Base-by-base conservation (phyloP, 2,888 invertebrate genomes). In the Chorisops tibialis region DNA sequence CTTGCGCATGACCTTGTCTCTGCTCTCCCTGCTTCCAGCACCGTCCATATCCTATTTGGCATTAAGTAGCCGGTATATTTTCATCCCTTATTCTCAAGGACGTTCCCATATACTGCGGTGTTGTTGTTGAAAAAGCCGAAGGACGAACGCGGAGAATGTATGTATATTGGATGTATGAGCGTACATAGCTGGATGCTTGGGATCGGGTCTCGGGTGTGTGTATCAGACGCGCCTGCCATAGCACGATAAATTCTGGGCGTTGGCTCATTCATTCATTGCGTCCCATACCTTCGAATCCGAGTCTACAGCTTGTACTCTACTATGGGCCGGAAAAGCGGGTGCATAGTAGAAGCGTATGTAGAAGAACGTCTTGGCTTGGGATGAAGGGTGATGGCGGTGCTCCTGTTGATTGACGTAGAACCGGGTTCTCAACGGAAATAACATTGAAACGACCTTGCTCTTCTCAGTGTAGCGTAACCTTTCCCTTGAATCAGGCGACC, bases 181-280 rank as follows among this genome's bases (percentile, higher is more conserved):
- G 30, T 30, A 30, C 30, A 30, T 30, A 30, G 5, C 9, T 30
- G 24, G 24, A 5, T 30, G 30, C n/a, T n/a, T 30, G 30, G 5
- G 30, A 7, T 30, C 9, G 3, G 5, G 3, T 30, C 7, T 1
- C n/a, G 9, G 1, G 30, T 30, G 30, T 30, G 30, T 30, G 30
- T 30, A 9, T 30, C 30, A 30, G 30, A n/a, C n/a, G n/a, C 30
- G 7, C 3, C 30, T 30, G 30, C 30, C 5, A 9, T 2, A 30
- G 9, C 30, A 30, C 9, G 30, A 9, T 9, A 22, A 48, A 19
- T 22, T 19, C 14, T 21, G 48, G 48, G 48, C 48, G 48, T 48
- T 48, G 24, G n/a, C 48, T 22, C 22, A 11, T 48, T 48, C 48
- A 48, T 48, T 48, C 48, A 48, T 48, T 12, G 22, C 30, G 30